phyloP scores from a whole-genome alignment of 1,140 invertebrate species.

The Cherax quadricarinatus region DNA sequence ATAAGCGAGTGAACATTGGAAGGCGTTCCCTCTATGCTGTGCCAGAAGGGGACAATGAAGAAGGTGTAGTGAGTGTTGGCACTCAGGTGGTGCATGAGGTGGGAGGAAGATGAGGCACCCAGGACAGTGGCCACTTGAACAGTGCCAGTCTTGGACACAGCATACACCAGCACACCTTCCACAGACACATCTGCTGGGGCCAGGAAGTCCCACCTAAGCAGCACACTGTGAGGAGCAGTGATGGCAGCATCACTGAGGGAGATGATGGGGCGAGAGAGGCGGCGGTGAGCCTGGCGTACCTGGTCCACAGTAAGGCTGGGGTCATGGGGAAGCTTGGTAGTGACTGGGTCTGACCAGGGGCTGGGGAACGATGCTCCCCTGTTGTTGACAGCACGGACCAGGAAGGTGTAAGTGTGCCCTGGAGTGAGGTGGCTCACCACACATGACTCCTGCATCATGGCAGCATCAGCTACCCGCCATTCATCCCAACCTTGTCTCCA shows the following conservation, averaged over 20 bases:
- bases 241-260: conserved; percentile 28
- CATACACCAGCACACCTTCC: conserved; percentile 53
- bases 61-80: conserved; percentile 83
- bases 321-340: conserved; percentile 22
- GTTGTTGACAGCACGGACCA: conserved; percentile 49
- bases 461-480: conserved; percentile 50
- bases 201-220: conserved; percentile 50
- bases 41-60: conserved; percentile 88
- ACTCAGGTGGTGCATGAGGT: conserved; percentile 45
- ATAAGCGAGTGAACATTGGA: conserved; percentile 83
- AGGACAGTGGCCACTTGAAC: conserved; percentile 51
- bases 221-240: conserved; percentile 42
- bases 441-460: conserved; percentile 43
- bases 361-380: conserved; percentile 55
- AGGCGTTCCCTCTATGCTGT: conserved; percentile 86
- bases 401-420: conserved; percentile 61
- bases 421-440: conserved; percentile 53
- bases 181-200: conserved; percentile 15
- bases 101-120: conserved; percentile 66
- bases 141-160: conserved; percentile 20
- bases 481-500: conserved; percentile 46
- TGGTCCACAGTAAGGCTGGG: conserved; percentile 43
- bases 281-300: conserved; percentile 40
- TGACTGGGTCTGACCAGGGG: conserved; percentile 58
- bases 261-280: conserved; percentile 36